phyloP scores from a whole-genome alignment of 2,797 vertebrate species.

The Ispidina lecontei region DNA sequence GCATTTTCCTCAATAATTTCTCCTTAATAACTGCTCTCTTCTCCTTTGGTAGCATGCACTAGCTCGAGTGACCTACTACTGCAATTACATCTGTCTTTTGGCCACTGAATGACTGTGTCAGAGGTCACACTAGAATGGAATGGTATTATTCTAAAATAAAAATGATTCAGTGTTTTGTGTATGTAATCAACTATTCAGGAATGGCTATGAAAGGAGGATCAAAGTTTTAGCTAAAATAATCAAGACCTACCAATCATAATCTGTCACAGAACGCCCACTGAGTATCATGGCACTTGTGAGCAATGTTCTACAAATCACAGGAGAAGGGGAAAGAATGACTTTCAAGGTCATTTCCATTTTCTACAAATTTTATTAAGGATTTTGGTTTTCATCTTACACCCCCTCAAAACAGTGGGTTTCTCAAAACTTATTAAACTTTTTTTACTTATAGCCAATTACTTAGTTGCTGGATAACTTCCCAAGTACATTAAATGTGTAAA shows the following conservation, averaged over 20 bases:
- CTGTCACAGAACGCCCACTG: not conserved
- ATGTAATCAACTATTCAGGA: not conserved
- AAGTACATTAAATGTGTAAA: not conserved
- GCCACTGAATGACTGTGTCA: not conserved
- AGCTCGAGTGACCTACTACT: not conserved
- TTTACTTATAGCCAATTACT: not conserved
- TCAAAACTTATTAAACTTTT: not conserved
- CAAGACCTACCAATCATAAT: not conserved
- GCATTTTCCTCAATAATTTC: not conserved
- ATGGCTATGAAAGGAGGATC: not conserved
- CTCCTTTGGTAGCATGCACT: not conserved
- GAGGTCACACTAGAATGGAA: not conserved
- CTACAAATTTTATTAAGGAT: not conserved
- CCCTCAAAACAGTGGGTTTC: not conserved
- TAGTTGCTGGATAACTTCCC: not conserved
- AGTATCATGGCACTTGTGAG: not conserved
- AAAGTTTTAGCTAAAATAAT: not conserved
- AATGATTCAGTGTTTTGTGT: fast-evolving
- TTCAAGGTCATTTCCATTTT: not conserved
- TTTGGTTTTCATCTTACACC: not conserved
- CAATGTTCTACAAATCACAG: not conserved
- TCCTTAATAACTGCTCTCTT: not conserved
- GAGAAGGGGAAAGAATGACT: not conserved
- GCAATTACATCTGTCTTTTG: not conserved
- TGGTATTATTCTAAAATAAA: not conserved